Evolutionary conservation across 2,113 vertebrate genomes (phyloP), one percentile per base, ranked within the genome.

Genomic region (Calyptommatus sinebrachiatus): DNA sequence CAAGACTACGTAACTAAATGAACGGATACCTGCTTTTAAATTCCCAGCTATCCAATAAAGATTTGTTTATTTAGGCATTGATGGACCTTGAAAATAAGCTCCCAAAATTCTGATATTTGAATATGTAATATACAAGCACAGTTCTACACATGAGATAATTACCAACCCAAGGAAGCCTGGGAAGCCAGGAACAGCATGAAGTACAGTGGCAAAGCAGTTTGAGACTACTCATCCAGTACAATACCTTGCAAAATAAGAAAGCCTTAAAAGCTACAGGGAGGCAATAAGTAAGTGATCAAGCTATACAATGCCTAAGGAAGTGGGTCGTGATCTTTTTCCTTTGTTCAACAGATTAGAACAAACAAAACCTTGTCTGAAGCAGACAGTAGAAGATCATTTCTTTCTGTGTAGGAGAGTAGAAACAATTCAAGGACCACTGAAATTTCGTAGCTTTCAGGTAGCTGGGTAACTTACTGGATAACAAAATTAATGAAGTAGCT

Each of bases 401-500:
- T 41, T 73, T 16, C 63, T 26, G 24, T 31, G 28, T 7, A 10
- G 8, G n/a, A n/a, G 35, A 18, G 45, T 28, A 72, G 46, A 73
- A 80, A 31, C 79, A 88, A 81, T 72, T 16, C 71, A 71, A 8
- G 61, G 65, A 65, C 69, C 84, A 69, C 28, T 76, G 67, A 65
- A 69, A 81, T 41, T 8, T 35, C 8, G 0, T 11, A 16, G 69
- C 28, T 72, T 71, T 80, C 83, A 75, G 5, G 87, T 29, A 79
- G 71, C 71, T 85, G 1, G 21, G 45, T 75, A 14, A 69, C 53
- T 28, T 46, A 73, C 0, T 0, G 73, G 24, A 50, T 3, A 35
- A 72, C 48, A 83, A 65, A 89, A 78, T 71, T 78, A 83, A 83
- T 28, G 18, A n/a, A 76, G 7, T 48, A 73, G 2, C 53, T 77